A percentile compares a stretch with the other conserved stretches of the same genome.
Evolutionary conservation across 37 sponge, comb jelly and placozoan genomes (phyloP).

Genomic region (Geodia barretti): DNA sequence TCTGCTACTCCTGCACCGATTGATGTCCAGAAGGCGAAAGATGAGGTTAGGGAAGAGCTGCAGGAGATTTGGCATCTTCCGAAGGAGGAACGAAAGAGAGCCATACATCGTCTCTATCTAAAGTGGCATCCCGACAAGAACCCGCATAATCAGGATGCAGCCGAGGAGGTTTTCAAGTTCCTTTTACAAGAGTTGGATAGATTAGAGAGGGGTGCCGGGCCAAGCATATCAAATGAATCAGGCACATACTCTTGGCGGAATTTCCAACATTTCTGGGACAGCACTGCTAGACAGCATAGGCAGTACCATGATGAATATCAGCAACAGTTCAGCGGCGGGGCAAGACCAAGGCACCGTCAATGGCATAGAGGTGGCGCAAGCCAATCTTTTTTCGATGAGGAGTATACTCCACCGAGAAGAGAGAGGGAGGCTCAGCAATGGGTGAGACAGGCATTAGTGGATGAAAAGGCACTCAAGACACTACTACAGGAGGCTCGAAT

Average conservation of each 20-base stretch:
- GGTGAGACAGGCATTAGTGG: background rate
- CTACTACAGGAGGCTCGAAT: background rate
- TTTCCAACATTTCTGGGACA: background rate
- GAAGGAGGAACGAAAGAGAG: slow-evolving; percentile 32
- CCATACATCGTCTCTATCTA: slow-evolving; percentile 36
- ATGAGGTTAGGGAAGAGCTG: slow-evolving; percentile 7
- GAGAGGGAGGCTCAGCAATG: background rate
- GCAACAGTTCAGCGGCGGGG: background rate
- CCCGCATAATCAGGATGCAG: slow-evolving; percentile 5
- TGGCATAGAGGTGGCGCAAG: background rate
- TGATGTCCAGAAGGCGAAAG: background rate
- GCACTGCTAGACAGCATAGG: background rate
- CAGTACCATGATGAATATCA: background rate
- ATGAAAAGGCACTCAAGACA: background rate
- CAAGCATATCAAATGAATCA: background rate
- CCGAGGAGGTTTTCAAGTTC: slow-evolving; percentile 48
- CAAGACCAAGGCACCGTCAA: background rate
- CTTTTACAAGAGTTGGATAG: slow-evolving; percentile 19
- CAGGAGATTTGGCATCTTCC: slow-evolving; percentile 23
- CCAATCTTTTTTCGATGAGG: background rate
- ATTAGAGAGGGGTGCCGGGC: background rate
- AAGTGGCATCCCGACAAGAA: slow-evolving; percentile 72
- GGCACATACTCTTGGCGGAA: background rate
- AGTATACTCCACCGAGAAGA: background rate
- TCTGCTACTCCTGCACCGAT: background rate